Base-by-base conservation (phyloP, 1,140 invertebrate genomes). In the Laupala kohalensis region DNA sequence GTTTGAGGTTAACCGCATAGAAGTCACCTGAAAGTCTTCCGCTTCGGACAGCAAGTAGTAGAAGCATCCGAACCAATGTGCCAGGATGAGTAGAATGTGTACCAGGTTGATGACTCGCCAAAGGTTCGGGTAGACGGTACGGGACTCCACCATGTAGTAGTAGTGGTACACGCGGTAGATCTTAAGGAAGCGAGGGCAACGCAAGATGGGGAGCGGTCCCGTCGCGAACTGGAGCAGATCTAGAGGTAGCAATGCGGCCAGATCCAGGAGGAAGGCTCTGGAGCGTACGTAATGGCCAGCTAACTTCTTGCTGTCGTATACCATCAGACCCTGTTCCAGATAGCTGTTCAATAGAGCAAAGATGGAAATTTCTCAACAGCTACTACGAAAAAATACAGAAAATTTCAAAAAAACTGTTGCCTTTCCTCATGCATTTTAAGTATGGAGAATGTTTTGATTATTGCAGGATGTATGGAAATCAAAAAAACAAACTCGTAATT, bases 51-150 rank as follows among this genome's bases (percentile, higher is more conserved):
- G 86, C 72, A 97, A 82, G 83, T 93, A 97, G 84, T 97, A 97
- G 83, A 98, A 98, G 79, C 95, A 97, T 37, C 95, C 95, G 79
- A 97, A 98, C 95, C 95, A 98, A 78, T 98, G 96, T 25, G 94
- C 94, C 73, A 97, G 85, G 75, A 97, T 92, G 73, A 98, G 87
- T 37, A 97, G 86, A 76, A 97, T 96, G 80, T 98, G 96, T 73
- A 96, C 93, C 26, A 97, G 84, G 82, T 97, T 97, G 73, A 96
- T 86, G 25, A 97, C 95, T n/a, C 96, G 85, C 92, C 95, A 96
- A 76, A 97, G 86, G 82, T 98, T 98, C 5, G 96, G 96, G 81
- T 95, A 97, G 37, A 96, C 91, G 0, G 95, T 97, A 73, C 95
- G 83, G 24, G 94, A 96, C 80, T 97, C 95, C 72, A 96, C 93